These are phyloP conservation scores for Camelus bactrianus DNA, from an alignment of 2,113 vertebrate genomes.

Conservation along the genomic window DNA sequence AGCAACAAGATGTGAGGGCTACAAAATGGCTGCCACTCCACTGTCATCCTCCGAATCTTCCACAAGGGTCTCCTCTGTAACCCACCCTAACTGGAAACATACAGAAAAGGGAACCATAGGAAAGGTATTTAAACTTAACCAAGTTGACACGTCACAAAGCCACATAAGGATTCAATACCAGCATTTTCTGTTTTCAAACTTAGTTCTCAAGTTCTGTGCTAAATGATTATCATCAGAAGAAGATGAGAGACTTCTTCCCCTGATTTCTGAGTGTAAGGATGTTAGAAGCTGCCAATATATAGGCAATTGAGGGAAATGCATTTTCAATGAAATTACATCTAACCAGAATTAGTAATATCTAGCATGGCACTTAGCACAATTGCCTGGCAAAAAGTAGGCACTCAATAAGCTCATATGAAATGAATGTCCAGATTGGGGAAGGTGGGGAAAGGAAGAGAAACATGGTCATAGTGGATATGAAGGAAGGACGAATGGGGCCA, in stretches of 20 bases:
- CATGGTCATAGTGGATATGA: background rate
- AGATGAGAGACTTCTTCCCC: background rate
- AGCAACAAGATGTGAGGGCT: background rate
- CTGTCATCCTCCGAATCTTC: fast-evolving
- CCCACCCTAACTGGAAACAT: background rate
- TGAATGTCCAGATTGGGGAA: background rate
- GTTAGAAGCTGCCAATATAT: background rate
- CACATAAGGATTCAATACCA: background rate
- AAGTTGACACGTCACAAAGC: background rate
- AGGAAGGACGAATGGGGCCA: background rate
- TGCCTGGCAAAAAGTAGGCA: background rate
- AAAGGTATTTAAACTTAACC: background rate
- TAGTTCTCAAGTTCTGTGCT: background rate
- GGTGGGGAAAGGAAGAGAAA: background rate
- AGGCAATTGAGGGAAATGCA: background rate
- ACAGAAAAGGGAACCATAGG: background rate
- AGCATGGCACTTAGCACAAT: background rate
- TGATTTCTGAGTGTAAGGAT: background rate
- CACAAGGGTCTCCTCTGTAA: background rate
- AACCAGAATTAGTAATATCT: background rate
- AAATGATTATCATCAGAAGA: background rate
- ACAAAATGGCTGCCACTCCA: background rate
- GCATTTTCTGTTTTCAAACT: background rate
- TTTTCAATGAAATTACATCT: background rate
- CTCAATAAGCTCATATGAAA: background rate